Base-by-base conservation (phyloP, 1,140 invertebrate species). In the Drosophila ananassae region DNA sequence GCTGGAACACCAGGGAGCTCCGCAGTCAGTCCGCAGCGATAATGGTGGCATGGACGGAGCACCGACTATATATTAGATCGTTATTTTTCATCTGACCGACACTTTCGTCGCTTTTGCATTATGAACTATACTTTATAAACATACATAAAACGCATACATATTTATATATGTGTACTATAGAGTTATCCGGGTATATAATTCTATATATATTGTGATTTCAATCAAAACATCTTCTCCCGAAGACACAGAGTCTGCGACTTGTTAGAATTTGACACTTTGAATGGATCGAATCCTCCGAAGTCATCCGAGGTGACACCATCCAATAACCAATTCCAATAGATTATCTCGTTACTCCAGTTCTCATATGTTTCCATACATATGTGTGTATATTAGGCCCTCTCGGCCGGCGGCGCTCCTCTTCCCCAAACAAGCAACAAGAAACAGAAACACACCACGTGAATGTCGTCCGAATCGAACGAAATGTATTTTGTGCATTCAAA, bases 181-280 rank as follows among this genome's bases (percentile, higher is more conserved):
- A 74, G 62, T 69, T 79, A 67, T 66, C 69, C 60, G 68, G 41
- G 53, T 74, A 79, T 52, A 73, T 73, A 60, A 79, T 58, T 77
- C 67, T 73, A 77, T 77, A 77, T 77, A 80, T 74, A 73, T 74
- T 84, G 81, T 84, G 82, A 84, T 84, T 85, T 85, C 69, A 87
- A 81, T 87, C 78, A 76, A 85, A 84, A 77, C 48, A 64, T 81
- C 81, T 79, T 85, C 81, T 82, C 64, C 68, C 81, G 79, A 84
- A 62, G 55, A 78, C 76, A 60, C 69, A 77, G 80, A 85, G 81
- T 85, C 82, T 85, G 73, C 76, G 60, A 64, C 69, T 81, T 63
- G 48, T 85, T 77, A 77, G 73, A 87, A 77, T 77, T 85, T 85
- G 77, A 85, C 69, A 72, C 81, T 78, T 77, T 87, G 73, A 51